Base-by-base conservation (phyloP, 2,797 vertebrate species). In the Poeciliopsis gracilis region DNA sequence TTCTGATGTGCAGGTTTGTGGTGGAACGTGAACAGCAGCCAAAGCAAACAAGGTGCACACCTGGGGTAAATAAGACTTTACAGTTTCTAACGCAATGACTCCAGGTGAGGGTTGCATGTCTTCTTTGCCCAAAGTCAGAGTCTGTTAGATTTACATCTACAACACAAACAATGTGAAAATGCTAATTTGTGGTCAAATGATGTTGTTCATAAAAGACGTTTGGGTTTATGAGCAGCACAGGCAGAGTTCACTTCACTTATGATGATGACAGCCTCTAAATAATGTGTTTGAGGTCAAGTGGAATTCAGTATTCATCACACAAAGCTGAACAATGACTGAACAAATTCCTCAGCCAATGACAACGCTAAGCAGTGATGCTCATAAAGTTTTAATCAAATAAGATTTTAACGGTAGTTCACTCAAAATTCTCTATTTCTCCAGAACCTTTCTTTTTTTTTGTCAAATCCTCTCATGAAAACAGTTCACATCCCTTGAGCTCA, bases 201-300 rank as follows among this genome's bases (percentile, higher is more conserved):
- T 49, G 74, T 70, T 84, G 73, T 38, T 38, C 38, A 89, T 38
- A 88, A 57, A 51, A 20, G 73, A 76, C 67, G 15, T 43, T 75
- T 49, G 67, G 72, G 36, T 38, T 38, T 38, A 38, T 38, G 36
- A 38, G 69, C 2, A 41, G 79, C 55, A 67, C 76, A 81, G 81
- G 83, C 72, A 83, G 78, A 80, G 87, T 82, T 90, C 80, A 83
- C 85, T 90, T 92, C 85, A 88, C 66, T 25, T 80, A 81, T 87
- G 87, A 91, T 83, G 85, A 89, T 87, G 73, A 86, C 88, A 82
- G 72, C 82, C 79, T 85, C 89, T 90, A 88, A 92, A 90, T 90
- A 90, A 91, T 87, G 86, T 87, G 84, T 91, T 86, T 83, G 75
- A 80, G 84, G 80, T 90, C 41, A 57, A 86, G 89, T 80, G 88